A percentile compares a stretch with the other conserved stretches of the same genome.
phyloP scores from a whole-genome alignment of 1,140 invertebrate species.

The Drosophila sproati region DNA sequence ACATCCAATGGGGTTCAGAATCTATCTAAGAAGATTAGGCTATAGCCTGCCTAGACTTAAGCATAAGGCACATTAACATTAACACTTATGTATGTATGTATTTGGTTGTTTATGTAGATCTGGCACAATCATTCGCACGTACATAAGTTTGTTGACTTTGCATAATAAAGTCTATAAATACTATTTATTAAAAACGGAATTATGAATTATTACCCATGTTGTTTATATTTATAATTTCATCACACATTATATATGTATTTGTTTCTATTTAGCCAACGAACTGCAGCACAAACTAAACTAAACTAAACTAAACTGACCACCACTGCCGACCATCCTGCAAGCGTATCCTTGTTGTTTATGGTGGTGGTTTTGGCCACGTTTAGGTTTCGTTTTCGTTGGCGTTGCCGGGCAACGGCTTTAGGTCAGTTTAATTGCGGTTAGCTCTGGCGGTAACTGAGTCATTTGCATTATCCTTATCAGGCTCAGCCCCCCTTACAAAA shows the following conservation, averaged over 20 bases:
- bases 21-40: constrained; percentile 76
- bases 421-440: constrained; percentile 77
- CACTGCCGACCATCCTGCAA: neutral
- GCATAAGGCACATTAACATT: constrained; percentile 47
- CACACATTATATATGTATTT: constrained; percentile 9
- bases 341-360: constrained; percentile 35
- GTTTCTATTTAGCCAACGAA: constrained; percentile 15
- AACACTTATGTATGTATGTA: constrained; percentile 24
- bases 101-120: constrained; percentile 27
- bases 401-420: constrained; percentile 66
- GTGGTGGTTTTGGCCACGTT: constrained; percentile 58
- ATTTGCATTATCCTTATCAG: constrained; percentile 67
- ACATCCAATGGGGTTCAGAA: constrained; percentile 73
- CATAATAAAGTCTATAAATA: constrained; percentile 42
- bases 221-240: neutral
- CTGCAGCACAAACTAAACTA: constrained; percentile 4
- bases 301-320: constrained; percentile 55
- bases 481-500: neutral
- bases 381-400: constrained; percentile 37
- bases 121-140: constrained; percentile 26
- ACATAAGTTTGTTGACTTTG: constrained; percentile 48
- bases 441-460: constrained; percentile 55
- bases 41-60: neutral
- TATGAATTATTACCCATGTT: constrained; percentile 57
- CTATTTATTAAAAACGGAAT: constrained; percentile 18